Evolutionary conservation across 1,140 invertebrate genomes (phyloP).

Genomic region (Monochamus saltuarius): DNA sequence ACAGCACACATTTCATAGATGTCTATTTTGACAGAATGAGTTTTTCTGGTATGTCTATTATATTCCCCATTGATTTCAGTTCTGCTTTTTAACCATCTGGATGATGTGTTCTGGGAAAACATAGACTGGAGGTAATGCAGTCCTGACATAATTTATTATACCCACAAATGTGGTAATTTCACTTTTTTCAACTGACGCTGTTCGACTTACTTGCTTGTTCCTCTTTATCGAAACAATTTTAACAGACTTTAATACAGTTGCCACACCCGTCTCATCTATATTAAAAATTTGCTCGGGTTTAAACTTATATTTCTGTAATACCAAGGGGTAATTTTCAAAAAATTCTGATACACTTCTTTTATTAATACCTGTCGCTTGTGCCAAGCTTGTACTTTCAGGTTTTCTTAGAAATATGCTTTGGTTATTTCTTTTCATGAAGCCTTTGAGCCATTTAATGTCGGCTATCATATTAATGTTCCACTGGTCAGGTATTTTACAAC

Average conservation of each 20-base stretch:
- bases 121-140: slow-evolving; percentile 1
- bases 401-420: neutral
- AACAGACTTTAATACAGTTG: neutral
- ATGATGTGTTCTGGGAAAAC: neutral
- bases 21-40: no score
- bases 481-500: neutral
- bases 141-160: neutral
- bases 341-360: slow-evolving; percentile 22
- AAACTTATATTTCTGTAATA: slow-evolving; percentile 3
- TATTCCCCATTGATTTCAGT: no score
- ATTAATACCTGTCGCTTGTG: slow-evolving; percentile 2
- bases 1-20: no score
- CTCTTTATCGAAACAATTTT: slow-evolving; percentile 4
- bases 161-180: slow-evolving; percentile 7
- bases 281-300: slow-evolving; percentile 15
- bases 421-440: neutral
- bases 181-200: slow-evolving; percentile 53
- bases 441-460: neutral
- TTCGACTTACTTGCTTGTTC: slow-evolving; percentile 49
- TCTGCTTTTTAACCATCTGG: no score
- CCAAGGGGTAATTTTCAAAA: slow-evolving; percentile 19
- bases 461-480: slow-evolving; percentile 6
- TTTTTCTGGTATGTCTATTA: no score
- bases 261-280: slow-evolving; percentile 12
- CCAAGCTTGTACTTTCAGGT: slow-evolving; percentile 13